Evolutionary conservation across 2,888 invertebrate species (phyloP), one percentile per base, ranked within the genome.

Genomic region (Thumatha senex): DNA sequence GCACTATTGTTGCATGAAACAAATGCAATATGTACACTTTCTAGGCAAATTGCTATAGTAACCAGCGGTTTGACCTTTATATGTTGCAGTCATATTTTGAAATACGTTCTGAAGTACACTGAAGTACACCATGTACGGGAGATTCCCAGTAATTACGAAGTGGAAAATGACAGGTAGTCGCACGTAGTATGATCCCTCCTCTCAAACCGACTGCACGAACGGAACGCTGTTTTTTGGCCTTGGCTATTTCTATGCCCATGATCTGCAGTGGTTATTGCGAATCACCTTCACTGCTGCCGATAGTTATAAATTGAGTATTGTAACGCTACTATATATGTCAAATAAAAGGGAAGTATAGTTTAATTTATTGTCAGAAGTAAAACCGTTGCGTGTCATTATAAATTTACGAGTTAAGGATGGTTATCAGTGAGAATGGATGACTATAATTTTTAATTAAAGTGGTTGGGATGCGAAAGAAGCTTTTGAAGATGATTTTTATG

Each of bases 181-280:
- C 52, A 46, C 8, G 38, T 48, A 31, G n/a, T n/a, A n/a, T n/a
- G n/a, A n/a, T 24, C 36, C 15, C 53, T 38, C 45, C 39, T 48
- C 36, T 48, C 53, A 52, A 49, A 43, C 34, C 45, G 31, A 38
- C 12, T 40, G 47, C 53, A 49, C 62, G 59, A 63, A 51, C 63
- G 63, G 58, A 68, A 66, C 56, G 62, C 59, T 63, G 56, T 61
- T 66, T 70, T 63, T 54, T 61, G 66, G 18, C 39, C 7, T 39
- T 72, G 67, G 55, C 59, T 72, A 61, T 69, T 61, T 67, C 61
- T 59, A 67, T 56, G 56, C 51, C 61, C 72, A 63, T 72, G 70
- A 71, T 72, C 61, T 40, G 64, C 43, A 42, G 49, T 42, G 40
- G 46, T 46, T 36, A 57, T 75, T 72, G 63, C 70, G 65, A 72